phyloP scores from a whole-genome alignment of 2,888 invertebrate species.

The Ochropleura plecta region DNA sequence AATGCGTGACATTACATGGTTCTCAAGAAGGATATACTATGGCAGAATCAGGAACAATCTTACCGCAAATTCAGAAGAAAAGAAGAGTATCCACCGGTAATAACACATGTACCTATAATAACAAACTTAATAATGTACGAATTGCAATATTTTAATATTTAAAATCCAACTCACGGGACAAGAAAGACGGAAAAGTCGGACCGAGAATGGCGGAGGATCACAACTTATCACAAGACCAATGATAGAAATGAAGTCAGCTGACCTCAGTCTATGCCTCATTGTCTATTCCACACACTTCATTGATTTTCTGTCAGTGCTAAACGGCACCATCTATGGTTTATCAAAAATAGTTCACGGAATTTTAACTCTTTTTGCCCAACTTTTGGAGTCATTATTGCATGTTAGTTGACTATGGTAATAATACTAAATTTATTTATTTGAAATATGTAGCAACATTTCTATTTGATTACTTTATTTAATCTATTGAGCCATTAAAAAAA shows the following conservation, averaged over 20 bases:
- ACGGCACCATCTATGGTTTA: constrained; percentile 2
- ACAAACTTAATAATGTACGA: constrained; percentile 66
- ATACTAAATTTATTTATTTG: not conserved
- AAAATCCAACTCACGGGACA: constrained; percentile 87
- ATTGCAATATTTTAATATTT: constrained; percentile 70
- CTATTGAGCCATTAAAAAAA: too few relatives aligned
- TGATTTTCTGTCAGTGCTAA: constrained; percentile 74
- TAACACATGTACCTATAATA: constrained; percentile 78
- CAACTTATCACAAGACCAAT: constrained; percentile 91
- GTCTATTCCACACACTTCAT: constrained; percentile 80
- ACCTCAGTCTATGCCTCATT: constrained; percentile 84
- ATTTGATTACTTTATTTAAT: too few relatives aligned
- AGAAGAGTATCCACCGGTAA: constrained; percentile 69
- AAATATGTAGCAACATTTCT: too few relatives aligned
- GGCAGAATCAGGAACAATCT: constrained; percentile 77
- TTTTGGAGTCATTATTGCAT: not conserved
- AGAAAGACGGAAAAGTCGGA: constrained; percentile 88
- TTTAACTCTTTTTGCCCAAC: rapidly evolving
- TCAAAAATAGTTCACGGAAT: not conserved
- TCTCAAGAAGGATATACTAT: constrained; percentile 69
- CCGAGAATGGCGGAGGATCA: constrained; percentile 89
- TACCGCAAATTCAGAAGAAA: constrained; percentile 72
- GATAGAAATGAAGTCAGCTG: constrained; percentile 90
- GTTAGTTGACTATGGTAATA: constrained; percentile 14
- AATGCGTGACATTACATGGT: constrained; percentile 73